phyloP scores from a whole-genome alignment of 2,797 vertebrate genomes.

The Nannoperca australis region DNA sequence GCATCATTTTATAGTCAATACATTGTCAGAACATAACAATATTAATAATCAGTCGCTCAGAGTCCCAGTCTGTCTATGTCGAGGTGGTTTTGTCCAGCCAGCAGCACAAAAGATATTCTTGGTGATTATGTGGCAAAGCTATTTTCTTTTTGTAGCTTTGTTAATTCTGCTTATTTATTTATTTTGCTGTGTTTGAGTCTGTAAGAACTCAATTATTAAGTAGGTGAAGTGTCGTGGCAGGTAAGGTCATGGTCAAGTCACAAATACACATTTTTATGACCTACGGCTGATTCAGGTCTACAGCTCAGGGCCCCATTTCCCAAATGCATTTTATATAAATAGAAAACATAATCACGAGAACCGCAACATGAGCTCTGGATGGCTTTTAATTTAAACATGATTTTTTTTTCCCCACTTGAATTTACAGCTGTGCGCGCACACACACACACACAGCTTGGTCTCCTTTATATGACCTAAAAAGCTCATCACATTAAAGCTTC shows the following conservation, averaged over 20 bases:
- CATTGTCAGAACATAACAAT: not conserved
- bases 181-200: not conserved
- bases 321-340: too few species aligned
- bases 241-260: not conserved
- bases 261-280: not conserved
- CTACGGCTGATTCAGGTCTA: not conserved
- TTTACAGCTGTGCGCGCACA: not conserved
- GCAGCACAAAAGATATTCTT: not conserved
- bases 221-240: not conserved
- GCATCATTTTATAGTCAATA: too few species aligned
- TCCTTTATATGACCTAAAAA: constrained; percentile 48
- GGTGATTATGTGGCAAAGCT: too few species aligned
- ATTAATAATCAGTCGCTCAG: not conserved
- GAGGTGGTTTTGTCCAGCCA: not conserved
- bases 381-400: not conserved
- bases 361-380: not conserved
- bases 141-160: not conserved
- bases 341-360: not conserved
- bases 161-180: not conserved
- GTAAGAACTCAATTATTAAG: not conserved
- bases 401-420: not conserved
- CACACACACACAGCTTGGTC: not conserved
- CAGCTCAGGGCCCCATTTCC: not conserved
- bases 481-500: constrained; percentile 41
- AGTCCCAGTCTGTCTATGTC: not conserved